A percentile compares a stretch with the other conserved stretches of the same genome.
Evolutionary conservation across 1,140 invertebrate species (phyloP).

Genomic region (Listronotus oregonensis): DNA sequence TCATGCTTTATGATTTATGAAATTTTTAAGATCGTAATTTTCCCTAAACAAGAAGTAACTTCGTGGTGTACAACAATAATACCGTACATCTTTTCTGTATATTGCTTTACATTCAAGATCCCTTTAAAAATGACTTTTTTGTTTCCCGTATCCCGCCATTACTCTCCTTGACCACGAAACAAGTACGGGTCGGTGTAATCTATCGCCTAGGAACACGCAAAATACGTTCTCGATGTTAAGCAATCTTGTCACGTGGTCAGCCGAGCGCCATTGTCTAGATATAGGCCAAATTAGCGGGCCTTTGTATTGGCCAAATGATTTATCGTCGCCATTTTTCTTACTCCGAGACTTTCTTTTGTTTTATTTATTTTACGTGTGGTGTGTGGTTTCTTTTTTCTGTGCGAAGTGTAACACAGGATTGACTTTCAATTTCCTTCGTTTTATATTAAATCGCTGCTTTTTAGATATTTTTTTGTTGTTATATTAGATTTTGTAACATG

Average conservation of each 20-base stretch:
- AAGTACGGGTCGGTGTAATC: not conserved
- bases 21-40: too few relatives aligned
- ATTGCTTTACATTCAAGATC: too few relatives aligned
- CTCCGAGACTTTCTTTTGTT: conserved; percentile 9
- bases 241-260: conserved; percentile 15
- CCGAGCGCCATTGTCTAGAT: conserved; percentile 16
- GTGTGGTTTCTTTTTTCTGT: conserved; percentile 8
- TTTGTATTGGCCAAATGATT: conserved; percentile 14
- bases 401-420: not conserved
- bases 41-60: too few relatives aligned
- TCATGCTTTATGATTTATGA: too few relatives aligned
- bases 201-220: conserved; percentile 11
- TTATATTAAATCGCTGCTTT: too few relatives aligned
- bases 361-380: not conserved
- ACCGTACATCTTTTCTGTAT: too few relatives aligned
- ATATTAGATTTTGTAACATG: too few relatives aligned
- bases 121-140: too few relatives aligned
- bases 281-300: conserved; percentile 15
- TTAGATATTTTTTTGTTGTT: too few relatives aligned
- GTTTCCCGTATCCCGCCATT: not conserved
- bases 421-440: not conserved
- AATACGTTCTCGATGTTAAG: conserved; percentile 17
- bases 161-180: conserved; percentile 4
- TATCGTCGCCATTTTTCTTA: conserved; percentile 17
- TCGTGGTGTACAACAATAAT: too few relatives aligned